Base-by-base conservation (phyloP, 2,113 vertebrate genomes). In the Hemibagrus wyckioides region DNA sequence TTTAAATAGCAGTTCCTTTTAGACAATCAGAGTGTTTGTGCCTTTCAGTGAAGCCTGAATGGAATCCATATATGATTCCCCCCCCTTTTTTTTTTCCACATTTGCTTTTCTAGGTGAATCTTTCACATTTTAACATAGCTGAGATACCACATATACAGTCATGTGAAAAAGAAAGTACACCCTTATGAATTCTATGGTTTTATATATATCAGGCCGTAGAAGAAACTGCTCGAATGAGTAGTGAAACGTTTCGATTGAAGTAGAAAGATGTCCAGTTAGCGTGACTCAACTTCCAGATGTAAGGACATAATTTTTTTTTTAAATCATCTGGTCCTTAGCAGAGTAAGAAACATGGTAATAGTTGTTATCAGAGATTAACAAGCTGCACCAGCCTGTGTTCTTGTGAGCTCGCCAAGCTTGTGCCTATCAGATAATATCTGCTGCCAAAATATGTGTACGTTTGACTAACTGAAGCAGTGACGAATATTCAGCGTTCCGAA, bases 391-490 rank as follows among this genome's bases (percentile, higher is more conserved):
- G 71, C 30, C 82, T 79, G n/a, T 84, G 85, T 86, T 79, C 79
- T 89, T 30, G 44, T 54, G 28, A 86, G 57, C 50, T 79, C 14
- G 39, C 61, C 61, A 80, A 57, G 61, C 77, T 65, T 28, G 61
- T 54, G 33, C 63, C 25, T 65, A 80, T 86, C 33, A 86, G 57
- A 81, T 80, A 50, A 65, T 81, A 39, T 56, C 50, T 71, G 30
- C 85, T 86, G 85, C 85, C 85, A 83, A 81, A 76, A 85, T 85
- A 30, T 77, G 50, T 69, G 67, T 59, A 57, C 69, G 4, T 82
- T 87, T 83, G 44, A 82, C 80, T 44, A 90, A 86, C 79, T 82
- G 61, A 85, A 76, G 84, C 69, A 25, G 73, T 65, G 80, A 63
- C 36, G 52, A 88, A 86, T 85, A 73, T 44, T 80, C 52, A 57